Base-by-base conservation (phyloP, 2,797 vertebrate genomes). In the Rousettus madagascariensis region DNA sequence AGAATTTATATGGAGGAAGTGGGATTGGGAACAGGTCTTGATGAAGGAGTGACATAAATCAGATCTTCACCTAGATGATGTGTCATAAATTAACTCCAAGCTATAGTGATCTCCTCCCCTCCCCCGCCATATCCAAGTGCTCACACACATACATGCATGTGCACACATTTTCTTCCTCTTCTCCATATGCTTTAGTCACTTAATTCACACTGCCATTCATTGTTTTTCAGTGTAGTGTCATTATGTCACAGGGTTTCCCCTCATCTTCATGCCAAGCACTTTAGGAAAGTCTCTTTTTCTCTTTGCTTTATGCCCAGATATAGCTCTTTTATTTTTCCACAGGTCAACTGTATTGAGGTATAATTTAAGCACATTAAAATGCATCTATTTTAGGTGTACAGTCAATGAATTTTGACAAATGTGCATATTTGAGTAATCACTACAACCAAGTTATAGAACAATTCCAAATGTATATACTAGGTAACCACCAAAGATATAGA, bases 401-500 rank as follows among this genome's bases (percentile, higher is more conserved):
- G n/a, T 95, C 43, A 80, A 13, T 92, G 41, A 75, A 68, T 92
- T 88, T 90, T 94, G 33, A 75, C 28, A 84, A 74, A 43, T 7
- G 6, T 69, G 36, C 65, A 26, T 10, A 61, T 30, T 90, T 72
- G 16, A 2, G 4, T 79, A 74, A 43, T 30, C 77, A 65, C 53
- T 93, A 71, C 16, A 80, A 22, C 41, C 53, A 79, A 69, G 20
- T 59, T 51, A 69, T n/a, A 59, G 33, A 92, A 90, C 6, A 72
- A 61, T 61, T 77, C 80, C 30, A 80, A 80, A 51, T 12, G 8
- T 69, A 38, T 65, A 30, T 9, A 65, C 24, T 61, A 3, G 1
- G 15, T 74, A 80, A 41, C 41, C 65, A 92, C 8, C 77, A 61
- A 88, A 71, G 26, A 55, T 30, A 75, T 17, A 49, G 33, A 90